Conservation (phyloP, 1,140 invertebrate species). For the Trachymyrmex septentrionalis region DNA sequence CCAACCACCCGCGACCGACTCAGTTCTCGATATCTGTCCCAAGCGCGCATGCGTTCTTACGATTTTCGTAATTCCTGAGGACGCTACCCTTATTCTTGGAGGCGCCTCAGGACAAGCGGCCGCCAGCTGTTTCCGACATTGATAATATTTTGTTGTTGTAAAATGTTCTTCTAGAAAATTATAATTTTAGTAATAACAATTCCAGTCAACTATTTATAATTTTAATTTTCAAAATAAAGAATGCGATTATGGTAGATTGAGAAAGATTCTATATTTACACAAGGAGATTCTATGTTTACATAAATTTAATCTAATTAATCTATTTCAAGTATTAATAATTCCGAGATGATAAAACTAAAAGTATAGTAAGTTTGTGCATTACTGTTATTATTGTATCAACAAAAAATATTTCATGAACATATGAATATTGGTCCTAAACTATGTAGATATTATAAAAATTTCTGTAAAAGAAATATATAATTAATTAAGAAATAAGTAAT, state of each 20-base stretch:
- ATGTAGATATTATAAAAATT: background rate
- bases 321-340: background rate
- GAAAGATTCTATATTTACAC: background rate
- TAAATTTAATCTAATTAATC: no score
- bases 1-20: constrained; percentile 50
- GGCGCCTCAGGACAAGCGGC: constrained; percentile 69
- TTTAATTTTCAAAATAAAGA: background rate
- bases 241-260: background rate
- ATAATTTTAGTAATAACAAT: background rate
- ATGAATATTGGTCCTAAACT: background rate
- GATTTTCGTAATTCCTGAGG: constrained; percentile 36
- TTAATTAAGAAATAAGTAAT: background rate
- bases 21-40: constrained; percentile 55
- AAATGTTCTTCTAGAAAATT: constrained; percentile 26
- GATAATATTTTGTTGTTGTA: background rate
- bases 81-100: constrained; percentile 50
- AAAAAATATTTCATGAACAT: background rate
- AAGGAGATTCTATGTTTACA: background rate
- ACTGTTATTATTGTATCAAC: background rate
- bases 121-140: constrained; percentile 45
- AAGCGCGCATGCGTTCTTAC: constrained; percentile 53
- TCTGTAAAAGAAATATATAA: background rate
- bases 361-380: background rate
- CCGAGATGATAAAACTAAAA: background rate
- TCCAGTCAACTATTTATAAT: background rate